Evolutionary conservation across 2,113 vertebrate genomes (phyloP), one percentile per base, ranked within the genome.

Genomic region (Lycaon pictus): DNA sequence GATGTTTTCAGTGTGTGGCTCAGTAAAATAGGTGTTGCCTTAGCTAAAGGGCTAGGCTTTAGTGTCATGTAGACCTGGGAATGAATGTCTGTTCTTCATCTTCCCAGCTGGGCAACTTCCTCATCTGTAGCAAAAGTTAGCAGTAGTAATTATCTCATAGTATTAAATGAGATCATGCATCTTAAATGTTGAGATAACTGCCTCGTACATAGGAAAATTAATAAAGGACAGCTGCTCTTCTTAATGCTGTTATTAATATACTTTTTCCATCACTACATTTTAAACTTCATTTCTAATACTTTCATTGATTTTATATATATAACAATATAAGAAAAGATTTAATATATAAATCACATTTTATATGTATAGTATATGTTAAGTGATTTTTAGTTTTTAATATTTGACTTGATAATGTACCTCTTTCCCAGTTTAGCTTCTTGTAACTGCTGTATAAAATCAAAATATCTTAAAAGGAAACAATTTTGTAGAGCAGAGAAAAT

Each of bases 201-300:
- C 83, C 17, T 85, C 7, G 10, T 19, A 60, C 22, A 35, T 85
- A 22, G n/a, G 58, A 88, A 92, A 88, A 86, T 85, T 55, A 74
- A 67, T 62, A 63, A 76, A 87, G 51, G 77, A 91, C 10, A 84
- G 16, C 71, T 80, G 35, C 32, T 88, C 0, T 83, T 91, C 22
- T 72, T 17, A 55, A 55, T 79, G 27, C 25, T 79, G 19, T 79
- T 51, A 12, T 29, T 65, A 92, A 53, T 90, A 22, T 4, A 16
- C 29, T 80, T 77, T 88, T 96, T 89, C 15, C n/a, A 65, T 93
- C 19, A 83, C 23, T 53, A 95, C n/a, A 87, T 56, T 77, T 93
- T 95, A 82, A 82, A 69, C 48, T 53, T 67, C 11, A 25, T 97
- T 93, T 92, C 69, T 90, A 80, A 69, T 53, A 81, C 85, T 89